Evolutionary conservation across 1,140 invertebrate species (phyloP).

Genomic region (Cherax quadricarinatus): DNA sequence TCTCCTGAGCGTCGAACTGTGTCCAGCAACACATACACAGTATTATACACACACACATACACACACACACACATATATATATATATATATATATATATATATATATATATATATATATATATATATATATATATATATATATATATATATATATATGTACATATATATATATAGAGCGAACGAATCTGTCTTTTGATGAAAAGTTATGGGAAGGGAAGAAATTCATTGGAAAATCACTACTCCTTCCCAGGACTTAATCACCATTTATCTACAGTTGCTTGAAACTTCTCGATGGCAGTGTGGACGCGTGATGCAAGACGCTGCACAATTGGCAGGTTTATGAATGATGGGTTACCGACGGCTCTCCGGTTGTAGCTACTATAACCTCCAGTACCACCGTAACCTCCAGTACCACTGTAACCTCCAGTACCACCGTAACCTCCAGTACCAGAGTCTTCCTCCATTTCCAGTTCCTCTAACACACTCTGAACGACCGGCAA

Average conservation of each 20-base stretch:
- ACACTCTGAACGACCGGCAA: no score
- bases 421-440: constrained; percentile 26
- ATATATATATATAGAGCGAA: no score
- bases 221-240: neutral
- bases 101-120: no score
- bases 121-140: no score
- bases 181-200: neutral
- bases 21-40: neutral
- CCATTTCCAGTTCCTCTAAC: no score
- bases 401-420: constrained; percentile 23
- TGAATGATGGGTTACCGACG: constrained; percentile 33
- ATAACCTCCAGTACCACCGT: constrained; percentile 29
- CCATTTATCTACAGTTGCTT: neutral
- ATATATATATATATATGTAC: no score
- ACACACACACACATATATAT: no score
- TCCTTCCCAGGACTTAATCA: neutral
- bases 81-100: no score
- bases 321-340: constrained; percentile 53
- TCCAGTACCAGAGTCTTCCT: neutral
- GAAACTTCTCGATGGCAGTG: constrained; percentile 48
- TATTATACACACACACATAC: neutral
- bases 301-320: constrained; percentile 32
- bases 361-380: constrained; percentile 45
- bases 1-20: neutral
- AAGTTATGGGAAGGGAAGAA: neutral